These are phyloP conservation scores for Steromphala cineraria DNA, from an alignment of 2,888 invertebrate genomes.

Conservation along the genomic window DNA sequence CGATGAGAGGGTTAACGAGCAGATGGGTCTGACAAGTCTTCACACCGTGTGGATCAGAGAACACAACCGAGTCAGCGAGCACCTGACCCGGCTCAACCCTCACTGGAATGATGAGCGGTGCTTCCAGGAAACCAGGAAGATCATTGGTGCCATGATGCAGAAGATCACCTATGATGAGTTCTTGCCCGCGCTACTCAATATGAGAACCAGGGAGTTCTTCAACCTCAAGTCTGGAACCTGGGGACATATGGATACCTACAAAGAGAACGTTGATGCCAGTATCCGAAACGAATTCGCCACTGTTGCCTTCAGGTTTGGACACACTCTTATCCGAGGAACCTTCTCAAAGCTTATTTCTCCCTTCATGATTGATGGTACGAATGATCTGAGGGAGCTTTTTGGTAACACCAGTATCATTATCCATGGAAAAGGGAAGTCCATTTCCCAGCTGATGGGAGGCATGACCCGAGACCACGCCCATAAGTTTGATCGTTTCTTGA, in stretches of 20 bases:
- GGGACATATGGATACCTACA: slow-evolving; percentile 87
- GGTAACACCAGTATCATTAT: slow-evolving; percentile 12
- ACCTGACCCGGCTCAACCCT: slow-evolving; percentile 82
- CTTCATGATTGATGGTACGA: neutral
- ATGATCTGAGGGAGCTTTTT: neutral
- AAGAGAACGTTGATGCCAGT: slow-evolving; percentile 87
- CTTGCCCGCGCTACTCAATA: slow-evolving; percentile 88
- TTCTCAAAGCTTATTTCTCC: slow-evolving; percentile 15
- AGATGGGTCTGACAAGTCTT: slow-evolving; percentile 88
- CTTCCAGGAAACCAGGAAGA: slow-evolving; percentile 78
- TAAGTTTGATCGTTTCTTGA: slow-evolving; percentile 71
- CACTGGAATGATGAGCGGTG: slow-evolving; percentile 85
- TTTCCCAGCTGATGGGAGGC: neutral
- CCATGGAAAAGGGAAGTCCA: neutral
- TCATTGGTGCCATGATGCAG: slow-evolving; percentile 84
- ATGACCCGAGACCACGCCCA: slow-evolving; percentile 41
- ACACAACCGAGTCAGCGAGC: slow-evolving; percentile 85
- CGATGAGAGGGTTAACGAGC: slow-evolving; percentile 90
- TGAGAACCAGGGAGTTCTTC: neutral
- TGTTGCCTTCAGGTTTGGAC: slow-evolving; percentile 94
- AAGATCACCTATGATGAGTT: slow-evolving; percentile 75
- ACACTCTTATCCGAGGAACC: slow-evolving; percentile 84
- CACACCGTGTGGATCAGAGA: slow-evolving; percentile 90
- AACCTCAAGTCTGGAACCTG: slow-evolving; percentile 81
- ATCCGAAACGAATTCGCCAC: slow-evolving; percentile 94